Base-by-base conservation (phyloP, 2,888 invertebrate species). In the Agrilus mali region DNA sequence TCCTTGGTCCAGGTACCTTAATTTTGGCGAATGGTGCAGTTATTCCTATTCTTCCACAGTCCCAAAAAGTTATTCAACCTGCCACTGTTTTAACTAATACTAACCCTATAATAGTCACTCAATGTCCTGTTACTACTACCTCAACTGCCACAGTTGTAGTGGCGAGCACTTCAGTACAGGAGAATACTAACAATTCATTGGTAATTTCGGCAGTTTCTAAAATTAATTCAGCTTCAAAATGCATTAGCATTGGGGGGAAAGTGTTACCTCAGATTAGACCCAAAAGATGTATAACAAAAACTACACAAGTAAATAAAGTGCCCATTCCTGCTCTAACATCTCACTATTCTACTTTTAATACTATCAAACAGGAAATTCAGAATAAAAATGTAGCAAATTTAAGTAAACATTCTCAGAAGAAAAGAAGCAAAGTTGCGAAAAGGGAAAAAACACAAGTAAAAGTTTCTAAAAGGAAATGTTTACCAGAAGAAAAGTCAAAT, bases 251-350 rank as follows among this genome's bases (percentile, higher is more conserved):
- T 5, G 8, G 35, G 1, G 41, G 38, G 2, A 46, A 46, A 31
- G 20, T 40, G 13, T 40, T 45, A 16, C 32, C 44, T 14, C 33
- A 20, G 4, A 46, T 48, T 37, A 41, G 39, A 36, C 48, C 50
- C 6, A 58, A 58, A 46, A 49, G 49, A n/a, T 60, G 57, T 40
- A 41, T 60, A 14, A 66, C 66, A 3, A 55, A 53, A 48, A 65
- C 66, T 3, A 65, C 65, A 4, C 66, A 65, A 49, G 57, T 63
- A 6, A 67, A 66, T 55, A 68, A 66, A 55, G 60, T 68, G 16
- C 67, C 67, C 7, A 68, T 69, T 42, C 65, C 67, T 5, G 64
- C 66, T 2, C 52, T 66, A 38, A 58, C 61, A 7, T 61, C 64
- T 12, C 53, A 53, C 22, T 63, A 61, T 52, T 56, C 35, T 34